These are phyloP conservation scores for Notiomystis cincta DNA, from an alignment of 2,113 vertebrate species.

Conservation along the genomic window DNA sequence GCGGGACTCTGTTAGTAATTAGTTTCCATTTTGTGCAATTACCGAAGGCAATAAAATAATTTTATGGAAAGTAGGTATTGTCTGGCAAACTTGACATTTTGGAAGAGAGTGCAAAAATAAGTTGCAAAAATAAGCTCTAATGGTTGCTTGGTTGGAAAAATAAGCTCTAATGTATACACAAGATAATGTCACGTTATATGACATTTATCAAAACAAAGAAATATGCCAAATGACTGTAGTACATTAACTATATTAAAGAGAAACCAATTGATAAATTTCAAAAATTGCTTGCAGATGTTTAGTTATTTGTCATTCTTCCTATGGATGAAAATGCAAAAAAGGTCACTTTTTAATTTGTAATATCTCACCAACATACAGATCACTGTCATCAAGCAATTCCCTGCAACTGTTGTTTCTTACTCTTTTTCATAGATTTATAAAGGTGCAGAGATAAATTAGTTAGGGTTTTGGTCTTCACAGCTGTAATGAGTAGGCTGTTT, in stretches of 20 bases:
- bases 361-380: background rate
- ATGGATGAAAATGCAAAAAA: background rate
- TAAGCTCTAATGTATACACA: background rate
- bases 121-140: background rate
- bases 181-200: background rate
- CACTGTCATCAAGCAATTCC: background rate
- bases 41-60: background rate
- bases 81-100: background rate
- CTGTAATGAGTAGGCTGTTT: background rate
- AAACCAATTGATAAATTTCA: background rate
- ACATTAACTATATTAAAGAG: background rate
- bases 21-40: background rate
- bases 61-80: background rate
- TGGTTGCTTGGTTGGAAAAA: background rate
- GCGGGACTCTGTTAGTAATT: background rate
- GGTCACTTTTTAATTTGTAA: background rate
- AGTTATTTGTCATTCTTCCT: background rate
- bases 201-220: background rate
- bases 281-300: background rate
- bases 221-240: background rate
- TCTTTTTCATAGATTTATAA: background rate
- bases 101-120: background rate
- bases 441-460: background rate
- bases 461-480: background rate
- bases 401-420: background rate